Percentiles rank a stretch among this genome's conserved stretches.
These are phyloP conservation scores for Schizopygopsis malacanthus DNA, from an alignment of 2,797 vertebrate species.

Conservation along the genomic window DNA sequence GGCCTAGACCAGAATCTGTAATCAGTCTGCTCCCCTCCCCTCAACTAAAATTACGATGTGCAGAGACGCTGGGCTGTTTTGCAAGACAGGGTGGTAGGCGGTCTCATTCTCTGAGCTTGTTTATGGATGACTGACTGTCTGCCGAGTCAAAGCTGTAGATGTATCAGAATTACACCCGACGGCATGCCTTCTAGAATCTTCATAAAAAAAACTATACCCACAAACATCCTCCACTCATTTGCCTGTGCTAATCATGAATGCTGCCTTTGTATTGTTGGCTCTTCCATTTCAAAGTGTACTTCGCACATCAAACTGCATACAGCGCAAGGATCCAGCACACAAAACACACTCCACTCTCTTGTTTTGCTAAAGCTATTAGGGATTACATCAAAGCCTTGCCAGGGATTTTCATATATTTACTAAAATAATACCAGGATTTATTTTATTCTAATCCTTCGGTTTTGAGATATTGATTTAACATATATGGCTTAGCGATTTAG, in stretches of 20 bases:
- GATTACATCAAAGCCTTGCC: slow-evolving; percentile 67
- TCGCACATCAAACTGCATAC: slow-evolving; percentile 52
- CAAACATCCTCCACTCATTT: slow-evolving; percentile 29
- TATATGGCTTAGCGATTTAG: slow-evolving; percentile 61
- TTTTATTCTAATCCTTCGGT: slow-evolving; percentile 69
- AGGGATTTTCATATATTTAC: slow-evolving; percentile 76
- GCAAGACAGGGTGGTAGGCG: slow-evolving; percentile 3
- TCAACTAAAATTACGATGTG: slow-evolving; percentile 37
- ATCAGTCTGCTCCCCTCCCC: slow-evolving; percentile 14
- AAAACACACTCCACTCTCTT: slow-evolving; percentile 46
- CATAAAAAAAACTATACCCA: slow-evolving; percentile 37
- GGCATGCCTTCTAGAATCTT: slow-evolving; percentile 16
- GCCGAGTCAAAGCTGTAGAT: slow-evolving; percentile 60
- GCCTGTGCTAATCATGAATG: slow-evolving; percentile 31
- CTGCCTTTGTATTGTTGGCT: slow-evolving; percentile 41
- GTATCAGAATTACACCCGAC: slow-evolving; percentile 68
- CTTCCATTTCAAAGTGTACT: slow-evolving; percentile 50
- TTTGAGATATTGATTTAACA: slow-evolving; percentile 77
- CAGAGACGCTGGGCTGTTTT: slow-evolving; percentile 1
- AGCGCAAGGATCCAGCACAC: slow-evolving; percentile 19
- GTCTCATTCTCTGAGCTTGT: slow-evolving; percentile 24
- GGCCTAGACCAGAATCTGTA: slow-evolving; percentile 15
- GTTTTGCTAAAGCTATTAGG: slow-evolving; percentile 66
- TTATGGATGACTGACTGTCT: slow-evolving; percentile 46
- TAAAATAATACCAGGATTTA: slow-evolving; percentile 78